Percentiles rank a stretch among this genome's conserved stretches.
Conservation (phyloP, 2,797 vertebrate species). For the Ficedula albicollis region DNA sequence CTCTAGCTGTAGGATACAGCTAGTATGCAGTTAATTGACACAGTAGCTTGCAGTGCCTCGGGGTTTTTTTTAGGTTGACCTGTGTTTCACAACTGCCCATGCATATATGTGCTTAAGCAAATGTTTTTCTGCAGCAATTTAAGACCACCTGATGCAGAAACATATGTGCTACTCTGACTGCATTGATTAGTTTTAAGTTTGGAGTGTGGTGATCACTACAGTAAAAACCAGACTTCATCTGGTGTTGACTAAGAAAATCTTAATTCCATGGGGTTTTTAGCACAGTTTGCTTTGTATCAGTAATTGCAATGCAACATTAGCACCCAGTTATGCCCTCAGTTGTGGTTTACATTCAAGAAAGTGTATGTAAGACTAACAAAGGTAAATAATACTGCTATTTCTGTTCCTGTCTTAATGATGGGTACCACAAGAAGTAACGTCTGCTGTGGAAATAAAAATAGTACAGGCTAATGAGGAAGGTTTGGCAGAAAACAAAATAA, state of each 20-base stretch:
- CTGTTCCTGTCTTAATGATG: background rate
- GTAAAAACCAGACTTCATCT: constrained; percentile 8
- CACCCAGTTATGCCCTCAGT: background rate
- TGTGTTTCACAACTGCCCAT: background rate
- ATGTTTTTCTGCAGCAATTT: background rate
- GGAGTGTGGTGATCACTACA: background rate
- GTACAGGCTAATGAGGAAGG: background rate
- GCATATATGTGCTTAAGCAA: background rate
- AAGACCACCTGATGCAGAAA: background rate
- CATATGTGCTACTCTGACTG: background rate
- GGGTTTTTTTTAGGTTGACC: background rate
- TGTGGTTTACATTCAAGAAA: background rate
- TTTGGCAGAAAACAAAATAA: background rate
- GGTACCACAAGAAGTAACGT: background rate
- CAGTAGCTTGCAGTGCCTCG: background rate
- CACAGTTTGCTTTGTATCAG: background rate
- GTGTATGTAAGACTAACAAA: background rate
- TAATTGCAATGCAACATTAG: background rate
- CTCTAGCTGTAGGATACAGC: background rate
- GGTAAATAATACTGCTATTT: background rate
- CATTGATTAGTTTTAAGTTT: constrained; percentile 4
- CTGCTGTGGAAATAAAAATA: background rate
- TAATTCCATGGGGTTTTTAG: background rate
- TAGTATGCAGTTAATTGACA: background rate
- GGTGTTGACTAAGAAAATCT: background rate